phyloP scores from a whole-genome alignment of 2,113 vertebrate species.

The Ptyas mucosa region DNA sequence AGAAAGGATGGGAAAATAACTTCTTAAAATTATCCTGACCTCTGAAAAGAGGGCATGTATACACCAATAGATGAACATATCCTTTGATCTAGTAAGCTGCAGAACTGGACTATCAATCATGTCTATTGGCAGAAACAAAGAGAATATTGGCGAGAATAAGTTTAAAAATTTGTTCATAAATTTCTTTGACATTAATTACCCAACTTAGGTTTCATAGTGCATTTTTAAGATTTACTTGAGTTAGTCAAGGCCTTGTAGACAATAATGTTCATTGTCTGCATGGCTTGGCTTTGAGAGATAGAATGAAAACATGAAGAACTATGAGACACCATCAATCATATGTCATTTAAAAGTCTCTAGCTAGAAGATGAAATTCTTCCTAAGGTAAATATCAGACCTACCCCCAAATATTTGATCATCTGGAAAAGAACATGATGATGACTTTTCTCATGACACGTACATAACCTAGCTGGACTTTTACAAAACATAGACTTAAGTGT shows the following conservation, averaged over 20 bases:
- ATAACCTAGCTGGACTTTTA: neutral
- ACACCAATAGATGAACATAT: neutral
- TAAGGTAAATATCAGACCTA: constrained; percentile 19
- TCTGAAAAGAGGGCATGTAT: neutral
- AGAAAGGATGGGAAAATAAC: neutral
- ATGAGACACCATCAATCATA: constrained; percentile 45
- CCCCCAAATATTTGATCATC: neutral
- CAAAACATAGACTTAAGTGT: neutral
- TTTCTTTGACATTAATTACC: constrained; percentile 52
- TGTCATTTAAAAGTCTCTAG: constrained; percentile 18
- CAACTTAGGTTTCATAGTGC: neutral
- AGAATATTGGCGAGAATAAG: constrained; percentile 36
- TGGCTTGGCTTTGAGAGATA: constrained; percentile 46
- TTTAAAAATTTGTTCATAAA: constrained; percentile 44
- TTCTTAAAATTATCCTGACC: neutral
- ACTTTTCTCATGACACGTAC: neutral
- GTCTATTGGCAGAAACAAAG: constrained; percentile 41
- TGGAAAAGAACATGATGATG: neutral
- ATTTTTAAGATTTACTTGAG: constrained; percentile 38
- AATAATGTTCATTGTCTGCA: constrained; percentile 50
- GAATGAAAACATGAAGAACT: constrained; percentile 35
- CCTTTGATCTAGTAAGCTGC: neutral
- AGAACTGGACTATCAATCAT: constrained; percentile 28
- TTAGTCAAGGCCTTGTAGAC: constrained; percentile 28
- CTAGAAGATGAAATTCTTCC: constrained; percentile 39